Conservation (phyloP, 2,113 vertebrate species). For the Pseudorasbora parva region DNA sequence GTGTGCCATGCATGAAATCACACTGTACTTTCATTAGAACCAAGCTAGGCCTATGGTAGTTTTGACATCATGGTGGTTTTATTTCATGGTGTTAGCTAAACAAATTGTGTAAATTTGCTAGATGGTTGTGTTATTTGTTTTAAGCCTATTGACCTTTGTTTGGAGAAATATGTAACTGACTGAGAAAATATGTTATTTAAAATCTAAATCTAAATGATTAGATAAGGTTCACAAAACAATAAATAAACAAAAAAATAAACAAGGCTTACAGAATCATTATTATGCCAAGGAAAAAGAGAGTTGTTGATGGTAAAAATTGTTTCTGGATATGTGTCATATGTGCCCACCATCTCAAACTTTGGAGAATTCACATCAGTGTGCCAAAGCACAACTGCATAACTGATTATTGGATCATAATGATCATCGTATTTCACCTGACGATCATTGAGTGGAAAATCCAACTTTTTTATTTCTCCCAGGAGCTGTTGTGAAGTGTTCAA, state of each 20-base stretch:
- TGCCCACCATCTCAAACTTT: conserved; percentile 69
- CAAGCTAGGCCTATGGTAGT: not conserved
- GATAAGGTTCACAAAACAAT: not conserved
- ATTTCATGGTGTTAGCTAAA: not conserved
- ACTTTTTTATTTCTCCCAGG: conserved; percentile 67
- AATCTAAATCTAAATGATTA: not conserved
- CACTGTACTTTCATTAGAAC: not conserved
- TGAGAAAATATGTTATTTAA: not conserved
- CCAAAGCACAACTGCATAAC: conserved; percentile 79
- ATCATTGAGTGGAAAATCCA: conserved; percentile 79
- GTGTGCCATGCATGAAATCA: not conserved
- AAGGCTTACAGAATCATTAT: conserved; percentile 59
- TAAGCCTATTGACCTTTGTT: not conserved
- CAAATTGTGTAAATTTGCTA: not conserved
- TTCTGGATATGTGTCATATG: conserved; percentile 63
- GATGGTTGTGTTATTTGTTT: not conserved
- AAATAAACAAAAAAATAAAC: not conserved
- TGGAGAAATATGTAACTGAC: not conserved
- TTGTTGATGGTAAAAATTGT: conserved; percentile 68
- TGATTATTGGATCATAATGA: conserved; percentile 69
- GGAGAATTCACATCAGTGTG: conserved; percentile 64
- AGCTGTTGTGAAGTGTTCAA: conserved; percentile 37
- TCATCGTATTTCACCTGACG: conserved; percentile 76
- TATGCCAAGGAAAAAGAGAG: conserved; percentile 74
- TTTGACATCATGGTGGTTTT: not conserved